These are phyloP conservation scores for Oxygymnocypris stewartii DNA, from an alignment of 2,113 vertebrate genomes.

Conservation along the genomic window DNA sequence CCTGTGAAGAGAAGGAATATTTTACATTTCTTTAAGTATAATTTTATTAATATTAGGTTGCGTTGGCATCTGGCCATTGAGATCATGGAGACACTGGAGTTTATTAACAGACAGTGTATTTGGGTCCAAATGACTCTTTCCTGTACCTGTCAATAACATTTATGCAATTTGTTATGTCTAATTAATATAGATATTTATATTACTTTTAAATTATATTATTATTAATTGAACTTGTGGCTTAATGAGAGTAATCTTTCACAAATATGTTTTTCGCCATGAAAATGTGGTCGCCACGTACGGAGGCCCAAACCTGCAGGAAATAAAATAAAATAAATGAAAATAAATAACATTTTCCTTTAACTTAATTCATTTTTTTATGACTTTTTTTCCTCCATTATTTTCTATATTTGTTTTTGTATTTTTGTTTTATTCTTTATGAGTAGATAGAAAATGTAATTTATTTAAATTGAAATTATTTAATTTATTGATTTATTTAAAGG, in stretches of 20 bases:
- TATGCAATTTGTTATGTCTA: neutral
- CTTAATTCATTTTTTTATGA: too few species aligned
- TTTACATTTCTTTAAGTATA: neutral
- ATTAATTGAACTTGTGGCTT: neutral
- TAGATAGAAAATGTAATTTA: neutral
- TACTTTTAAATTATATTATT: neutral
- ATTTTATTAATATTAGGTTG: conserved; percentile 15
- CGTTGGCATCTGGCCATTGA: conserved; percentile 20
- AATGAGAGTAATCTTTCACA: neutral
- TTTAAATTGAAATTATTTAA: too few species aligned
- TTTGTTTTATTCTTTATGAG: neutral
- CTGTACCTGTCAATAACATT: neutral
- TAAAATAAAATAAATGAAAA: too few species aligned
- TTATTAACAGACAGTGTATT: conserved; percentile 7
- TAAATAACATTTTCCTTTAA: neutral
- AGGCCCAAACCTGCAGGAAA: neutral
- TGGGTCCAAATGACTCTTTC: neutral
- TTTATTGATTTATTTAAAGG: too few species aligned
- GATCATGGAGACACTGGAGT: neutral
- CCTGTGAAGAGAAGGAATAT: conserved; percentile 31
- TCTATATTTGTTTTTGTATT: neutral
- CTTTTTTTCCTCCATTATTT: too few species aligned
- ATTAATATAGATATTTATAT: neutral
- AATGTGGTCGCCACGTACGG: neutral
- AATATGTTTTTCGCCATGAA: neutral